Evolutionary conservation across 2,113 vertebrate genomes (phyloP), one percentile per base, ranked within the genome.

Genomic region (Myrmecobius fasciatus): DNA sequence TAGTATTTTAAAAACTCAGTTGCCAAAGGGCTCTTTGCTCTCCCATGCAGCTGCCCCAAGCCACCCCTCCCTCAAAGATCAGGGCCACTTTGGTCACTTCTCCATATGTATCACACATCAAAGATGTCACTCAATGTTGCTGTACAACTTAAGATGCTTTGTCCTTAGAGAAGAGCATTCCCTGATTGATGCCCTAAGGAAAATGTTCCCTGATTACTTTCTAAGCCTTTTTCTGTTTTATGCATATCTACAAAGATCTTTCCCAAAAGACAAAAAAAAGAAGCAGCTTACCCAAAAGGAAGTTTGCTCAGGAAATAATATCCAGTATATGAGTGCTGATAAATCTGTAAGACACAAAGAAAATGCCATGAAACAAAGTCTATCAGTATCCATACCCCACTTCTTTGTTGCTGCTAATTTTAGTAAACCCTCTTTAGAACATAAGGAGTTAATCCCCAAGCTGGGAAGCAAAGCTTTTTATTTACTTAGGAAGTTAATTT

Each of bases 271-370:
- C n/a, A 91, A n/a, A 95, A 98, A 83, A 94, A 52, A 94, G 54
- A 96, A 95, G 88, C 89, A 91, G 91, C 99, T 99, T 99, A 99
- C 99, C 99, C 98, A 4, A 98, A 98, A 97, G 98, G 98, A 96
- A 99, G 98, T 97, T 98, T 99, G 98, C 99, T 99, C 97, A 99
- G 99, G 97, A 99, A 99, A 97, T 99, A 99, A 98, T 99, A 99
- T 6, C 99, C 99, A 0, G 99, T 99, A 96, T 99, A 99, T 11
- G 99, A 99, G 98, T 99, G 98, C 93, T 98, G 99, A 97, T 99
- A 99, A 12, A 99, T 99, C 99, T 99, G 99, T 94, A 98, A 98
- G 97, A 98, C 60, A 91, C 2, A 91, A 92, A 28, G 49, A 46
- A 83, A 24, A n/a, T 26, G 54, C 43, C 12, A 49, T 95, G 93